Evolutionary conservation across 2,888 invertebrate species (phyloP), one percentile per base, ranked within the genome.

Genomic region (Eumacrocentrus americanus): DNA sequence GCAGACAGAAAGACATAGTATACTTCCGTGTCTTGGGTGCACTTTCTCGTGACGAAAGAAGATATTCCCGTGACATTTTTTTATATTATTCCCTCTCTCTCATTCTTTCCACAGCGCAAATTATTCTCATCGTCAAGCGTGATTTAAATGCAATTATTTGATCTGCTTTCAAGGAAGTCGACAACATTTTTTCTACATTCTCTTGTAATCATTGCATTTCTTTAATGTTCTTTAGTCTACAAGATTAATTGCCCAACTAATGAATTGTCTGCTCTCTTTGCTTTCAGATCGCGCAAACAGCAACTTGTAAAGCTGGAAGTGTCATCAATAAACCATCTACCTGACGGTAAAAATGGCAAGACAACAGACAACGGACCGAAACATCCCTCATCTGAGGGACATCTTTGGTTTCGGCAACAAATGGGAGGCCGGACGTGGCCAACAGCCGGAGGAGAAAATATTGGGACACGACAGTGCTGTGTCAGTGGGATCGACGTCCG

Each of bases 371-470:
- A 86, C 88, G 62, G 91, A 91, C 76, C 84, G 91, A 71, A 87
- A 88, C 79, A 91, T 91, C 73, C 89, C 90, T 65, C 91, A 91
- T 76, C 84, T 91, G 68, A 84, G 91, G 73, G 91, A 91, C 81
- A 89, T 89, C 75, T 89, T 89, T 78, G 86, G 88, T 52, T 84
- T 87, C 72, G 86, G 83, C 74, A 84, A 84, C 73, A 77, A 77
- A 58, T 76, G 79, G 76, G 75, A 75, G 29, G 74, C 66, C 64
- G 72, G 70, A 3, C 64, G 66, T 52, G 76, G 76, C 5, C n/a
- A n/a, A 7, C 74, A 73, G 37, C 70, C 72, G 11, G 78, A 78
- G 50, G 77, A 79, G 42, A 78, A 76, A 61, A 79, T 78, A 2
- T 70, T 74, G n/a, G 81, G 80, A 9, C 77, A 78, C 65, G 82